Evolutionary conservation across 2,888 invertebrate species (phyloP).

Genomic region (Amphimallon solstitiale): DNA sequence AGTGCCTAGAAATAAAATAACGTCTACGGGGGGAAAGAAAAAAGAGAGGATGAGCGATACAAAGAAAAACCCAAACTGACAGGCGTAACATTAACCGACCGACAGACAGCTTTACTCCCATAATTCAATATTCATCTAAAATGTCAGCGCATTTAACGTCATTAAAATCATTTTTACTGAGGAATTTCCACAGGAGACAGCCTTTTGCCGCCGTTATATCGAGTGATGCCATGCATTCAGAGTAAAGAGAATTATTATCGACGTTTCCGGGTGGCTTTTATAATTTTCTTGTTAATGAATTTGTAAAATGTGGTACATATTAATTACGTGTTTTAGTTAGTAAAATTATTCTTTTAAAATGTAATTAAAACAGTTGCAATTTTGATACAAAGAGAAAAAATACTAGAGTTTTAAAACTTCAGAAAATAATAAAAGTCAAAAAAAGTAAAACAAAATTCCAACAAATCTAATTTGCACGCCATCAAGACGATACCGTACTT

Average conservation of each 20-base stretch:
- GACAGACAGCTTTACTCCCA: conserved; percentile 5
- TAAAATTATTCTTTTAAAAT: too few relatives aligned
- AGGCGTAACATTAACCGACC: conserved; percentile 13
- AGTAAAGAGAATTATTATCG: background rate
- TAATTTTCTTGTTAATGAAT: too few relatives aligned
- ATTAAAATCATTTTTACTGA: conserved; percentile 25
- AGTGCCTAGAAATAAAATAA: background rate
- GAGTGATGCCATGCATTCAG: background rate
- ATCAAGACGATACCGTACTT: too few relatives aligned
- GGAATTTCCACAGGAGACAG: conserved; percentile 11
- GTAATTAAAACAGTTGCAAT: too few relatives aligned
- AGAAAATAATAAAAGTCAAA: too few relatives aligned
- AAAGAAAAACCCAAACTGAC: conserved; percentile 23
- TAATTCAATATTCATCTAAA: conserved; percentile 31
- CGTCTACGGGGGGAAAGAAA: background rate
- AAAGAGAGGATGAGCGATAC: background rate
- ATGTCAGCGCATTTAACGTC: conserved; percentile 26
- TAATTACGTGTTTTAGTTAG: too few relatives aligned
- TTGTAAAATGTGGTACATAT: too few relatives aligned
- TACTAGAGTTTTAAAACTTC: too few relatives aligned
- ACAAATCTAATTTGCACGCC: too few relatives aligned
- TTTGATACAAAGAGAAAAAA: too few relatives aligned
- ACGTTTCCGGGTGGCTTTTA: too few relatives aligned
- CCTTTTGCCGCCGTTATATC: conserved; percentile 4
- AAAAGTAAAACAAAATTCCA: too few relatives aligned